These are phyloP conservation scores for Diabrotica balteata DNA, from an alignment of 2,888 invertebrate genomes.

Conservation along the genomic window DNA sequence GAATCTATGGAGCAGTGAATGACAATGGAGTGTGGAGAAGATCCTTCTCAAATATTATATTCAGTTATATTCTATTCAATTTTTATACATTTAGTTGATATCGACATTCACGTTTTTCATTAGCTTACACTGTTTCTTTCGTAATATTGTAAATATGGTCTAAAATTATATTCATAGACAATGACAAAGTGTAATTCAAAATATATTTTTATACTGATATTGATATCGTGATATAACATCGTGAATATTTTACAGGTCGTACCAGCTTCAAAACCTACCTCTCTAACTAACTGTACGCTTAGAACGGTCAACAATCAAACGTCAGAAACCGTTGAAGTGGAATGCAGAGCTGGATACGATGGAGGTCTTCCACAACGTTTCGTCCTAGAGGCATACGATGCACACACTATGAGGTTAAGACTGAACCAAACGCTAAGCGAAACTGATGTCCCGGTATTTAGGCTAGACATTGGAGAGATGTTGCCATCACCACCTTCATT, in stretches of 20 bases:
- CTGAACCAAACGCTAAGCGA: slow-evolving; percentile 64
- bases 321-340: slow-evolving; percentile 73
- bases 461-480: slow-evolving; percentile 70
- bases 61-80: too few species aligned
- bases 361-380: slow-evolving; percentile 89
- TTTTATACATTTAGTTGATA: too few species aligned
- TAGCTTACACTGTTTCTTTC: too few species aligned
- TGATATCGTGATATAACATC: too few species aligned
- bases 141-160: too few species aligned
- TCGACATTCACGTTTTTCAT: too few species aligned
- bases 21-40: too few species aligned
- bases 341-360: slow-evolving; percentile 87
- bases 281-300: slow-evolving; percentile 86
- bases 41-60: too few species aligned
- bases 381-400: slow-evolving; percentile 82
- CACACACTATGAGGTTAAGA: slow-evolving; percentile 72
- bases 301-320: slow-evolving; percentile 70
- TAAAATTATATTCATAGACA: too few species aligned
- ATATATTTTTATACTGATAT: too few species aligned
- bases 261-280: slow-evolving; percentile 75
- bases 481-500: slow-evolving; percentile 70
- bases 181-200: too few species aligned
- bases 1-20: too few species aligned
- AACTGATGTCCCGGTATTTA: slow-evolving; percentile 68
- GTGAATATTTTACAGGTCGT: slow-evolving; percentile 38